Base-by-base conservation (phyloP, 2,888 invertebrate species). In the Ernsta delagoae region DNA sequence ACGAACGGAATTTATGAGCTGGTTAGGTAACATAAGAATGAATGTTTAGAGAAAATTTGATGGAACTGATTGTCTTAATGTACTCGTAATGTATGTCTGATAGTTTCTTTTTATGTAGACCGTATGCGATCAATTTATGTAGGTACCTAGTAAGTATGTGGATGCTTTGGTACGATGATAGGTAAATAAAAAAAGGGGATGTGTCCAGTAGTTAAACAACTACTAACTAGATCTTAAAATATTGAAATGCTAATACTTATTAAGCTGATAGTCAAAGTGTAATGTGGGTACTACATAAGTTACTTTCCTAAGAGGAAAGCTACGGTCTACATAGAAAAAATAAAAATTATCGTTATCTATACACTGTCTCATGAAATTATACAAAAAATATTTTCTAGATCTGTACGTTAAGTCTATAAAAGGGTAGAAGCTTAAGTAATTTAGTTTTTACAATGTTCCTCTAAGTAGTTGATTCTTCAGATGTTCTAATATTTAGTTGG, bases 381-480 rank as follows among this genome's bases (percentile, higher is more conserved):
- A 71, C 72, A 71, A 71, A 69, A 62, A 71, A 71, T 73, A 74
- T 75, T 75, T 74, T 73, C 71, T 75, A 75, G 67, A 70, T 71
- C 69, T 74, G 72, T 73, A 59, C 39, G 57, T 71, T 31, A 67
- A 70, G n/a, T 69, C 43, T 63, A 77, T 78, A 74, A 79, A 77
- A 76, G 75, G 78, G 78, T 75, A 79, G 78, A 69, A 60, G 71
- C 71, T 73, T 77, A 59, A 73, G 76, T 78, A 80, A 78, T 80
- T 82, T 86, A 85, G 78, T 79, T 83, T 83, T 70, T 78, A 84
- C 73, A 73, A 87, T 83, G 88, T 89, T 89, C 87, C 86, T 89
- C 83, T 87, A 80, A 75, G 77, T 86, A 83, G 79, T 79, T 81
- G 78, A 78, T 79, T 80, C 83, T 81, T 83, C 79, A 77, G 73